Percentiles rank a stretch among this genome's conserved stretches.
phyloP scores from a whole-genome alignment of 1,140 invertebrate species.

The Physella acuta region DNA sequence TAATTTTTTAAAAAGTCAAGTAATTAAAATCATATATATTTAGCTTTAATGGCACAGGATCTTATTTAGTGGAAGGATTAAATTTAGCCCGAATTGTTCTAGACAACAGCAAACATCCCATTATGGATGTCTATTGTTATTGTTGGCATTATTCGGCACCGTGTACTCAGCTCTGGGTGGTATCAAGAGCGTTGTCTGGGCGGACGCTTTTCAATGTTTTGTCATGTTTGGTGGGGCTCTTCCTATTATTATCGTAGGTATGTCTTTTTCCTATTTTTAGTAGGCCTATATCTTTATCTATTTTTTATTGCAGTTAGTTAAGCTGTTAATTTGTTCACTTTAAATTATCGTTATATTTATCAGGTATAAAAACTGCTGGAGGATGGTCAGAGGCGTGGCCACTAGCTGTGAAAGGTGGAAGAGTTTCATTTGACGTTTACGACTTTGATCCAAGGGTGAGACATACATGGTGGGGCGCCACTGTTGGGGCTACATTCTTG shows the following conservation, averaged over 20 bases:
- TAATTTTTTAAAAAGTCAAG: too few species aligned
- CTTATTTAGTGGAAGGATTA: too few species aligned
- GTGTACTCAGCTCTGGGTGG: conserved; percentile 66
- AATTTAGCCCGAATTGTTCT: too few species aligned
- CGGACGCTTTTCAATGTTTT: conserved; percentile 78
- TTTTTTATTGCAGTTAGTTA: too few species aligned
- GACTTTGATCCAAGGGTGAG: conserved; percentile 5
- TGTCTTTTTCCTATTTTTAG: too few species aligned
- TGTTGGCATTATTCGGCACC: conserved; percentile 35
- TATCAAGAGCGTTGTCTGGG: conserved; percentile 87
- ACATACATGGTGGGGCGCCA: conserved; percentile 2
- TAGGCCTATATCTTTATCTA: too few species aligned
- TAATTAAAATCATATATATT: too few species aligned
- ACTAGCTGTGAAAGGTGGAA: neutral
- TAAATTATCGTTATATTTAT: too few species aligned
- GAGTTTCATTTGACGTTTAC: neutral
- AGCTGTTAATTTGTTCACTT: too few species aligned
- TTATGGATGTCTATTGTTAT: conserved; percentile 33
- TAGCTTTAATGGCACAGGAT: too few species aligned
- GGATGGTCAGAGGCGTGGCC: neutral
- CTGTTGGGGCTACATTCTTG: neutral
- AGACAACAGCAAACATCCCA: conserved; percentile 28
- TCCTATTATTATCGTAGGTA: too few species aligned
- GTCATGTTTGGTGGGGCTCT: conserved; percentile 31
- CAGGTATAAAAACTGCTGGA: too few species aligned